phyloP scores from a whole-genome alignment of 2,888 invertebrate genomes.

The Dryococelus australis region DNA sequence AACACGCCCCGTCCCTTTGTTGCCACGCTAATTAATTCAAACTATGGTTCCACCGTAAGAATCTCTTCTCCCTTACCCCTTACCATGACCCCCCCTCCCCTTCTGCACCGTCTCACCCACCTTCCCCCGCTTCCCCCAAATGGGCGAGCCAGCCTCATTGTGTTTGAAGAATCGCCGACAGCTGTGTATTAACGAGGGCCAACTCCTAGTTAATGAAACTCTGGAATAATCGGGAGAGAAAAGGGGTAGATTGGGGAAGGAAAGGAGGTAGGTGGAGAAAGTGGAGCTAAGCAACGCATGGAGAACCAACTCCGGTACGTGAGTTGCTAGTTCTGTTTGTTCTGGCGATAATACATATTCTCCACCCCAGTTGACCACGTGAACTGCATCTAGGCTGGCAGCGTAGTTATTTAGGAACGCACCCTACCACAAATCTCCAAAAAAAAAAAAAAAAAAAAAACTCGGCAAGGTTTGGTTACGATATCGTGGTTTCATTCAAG shows the following conservation, averaged over 20 bases:
- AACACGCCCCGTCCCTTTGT: constrained; percentile 21
- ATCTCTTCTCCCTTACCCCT: not conserved
- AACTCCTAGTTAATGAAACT: constrained; percentile 40
- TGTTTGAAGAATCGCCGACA: constrained; percentile 45
- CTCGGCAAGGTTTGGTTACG: no score
- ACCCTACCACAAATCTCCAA: no score
- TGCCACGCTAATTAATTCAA: constrained; percentile 38
- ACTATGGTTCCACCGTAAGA: constrained; percentile 31
- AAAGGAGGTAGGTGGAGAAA: constrained; percentile 8
- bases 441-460: no score
- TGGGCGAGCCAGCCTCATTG: constrained; percentile 38
- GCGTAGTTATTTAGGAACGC: no score
- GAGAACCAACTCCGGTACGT: not conserved
- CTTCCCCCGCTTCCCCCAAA: constrained; percentile 6
- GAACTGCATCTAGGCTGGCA: no score
- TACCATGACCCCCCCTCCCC: not conserved
- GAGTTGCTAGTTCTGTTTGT: not conserved
- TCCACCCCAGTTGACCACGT: no score
- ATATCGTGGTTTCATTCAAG: no score
- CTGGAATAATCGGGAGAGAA: constrained; percentile 21
- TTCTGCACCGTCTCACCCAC: not conserved
- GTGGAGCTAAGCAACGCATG: not conserved
- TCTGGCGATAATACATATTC: no score
- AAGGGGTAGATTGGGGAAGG: not conserved
- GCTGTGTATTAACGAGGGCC: constrained; percentile 43